Conservation (phyloP, 2,888 invertebrate species). For the Thymelicus sylvestris region DNA sequence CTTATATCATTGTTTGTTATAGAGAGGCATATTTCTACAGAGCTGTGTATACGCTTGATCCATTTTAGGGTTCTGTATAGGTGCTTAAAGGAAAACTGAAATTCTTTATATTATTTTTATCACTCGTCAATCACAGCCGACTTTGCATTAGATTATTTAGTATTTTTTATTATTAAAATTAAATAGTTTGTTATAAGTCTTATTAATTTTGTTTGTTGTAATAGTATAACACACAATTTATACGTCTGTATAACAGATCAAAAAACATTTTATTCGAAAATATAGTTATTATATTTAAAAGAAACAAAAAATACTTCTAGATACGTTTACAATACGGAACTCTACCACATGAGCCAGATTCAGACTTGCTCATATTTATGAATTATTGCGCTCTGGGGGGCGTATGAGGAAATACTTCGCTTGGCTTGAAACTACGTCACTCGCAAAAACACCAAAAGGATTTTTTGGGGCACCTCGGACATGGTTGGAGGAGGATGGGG, state of each 20-base stretch:
- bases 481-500: background rate
- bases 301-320: no score
- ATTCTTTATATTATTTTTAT: no score
- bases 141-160: no score
- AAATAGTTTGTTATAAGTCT: no score
- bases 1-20: conserved; percentile 9
- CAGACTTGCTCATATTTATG: conserved; percentile 52
- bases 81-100: background rate
- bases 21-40: conserved; percentile 21
- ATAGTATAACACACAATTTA: no score
- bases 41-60: conserved; percentile 13
- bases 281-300: no score
- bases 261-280: no score
- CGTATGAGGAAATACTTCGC: conserved; percentile 60
- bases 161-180: no score
- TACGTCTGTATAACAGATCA: no score
- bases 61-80: conserved; percentile 3
- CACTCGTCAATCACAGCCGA: no score
- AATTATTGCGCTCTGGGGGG: conserved; percentile 64
- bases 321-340: background rate
- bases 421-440: conserved; percentile 29
- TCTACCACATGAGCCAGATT: background rate
- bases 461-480: conserved; percentile 6
- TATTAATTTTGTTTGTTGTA: no score
- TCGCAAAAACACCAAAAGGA: conserved; percentile 23